Evolutionary conservation across 1,140 invertebrate genomes (phyloP), one percentile per base, ranked within the genome.

Genomic region (Saxidomus purpurata): DNA sequence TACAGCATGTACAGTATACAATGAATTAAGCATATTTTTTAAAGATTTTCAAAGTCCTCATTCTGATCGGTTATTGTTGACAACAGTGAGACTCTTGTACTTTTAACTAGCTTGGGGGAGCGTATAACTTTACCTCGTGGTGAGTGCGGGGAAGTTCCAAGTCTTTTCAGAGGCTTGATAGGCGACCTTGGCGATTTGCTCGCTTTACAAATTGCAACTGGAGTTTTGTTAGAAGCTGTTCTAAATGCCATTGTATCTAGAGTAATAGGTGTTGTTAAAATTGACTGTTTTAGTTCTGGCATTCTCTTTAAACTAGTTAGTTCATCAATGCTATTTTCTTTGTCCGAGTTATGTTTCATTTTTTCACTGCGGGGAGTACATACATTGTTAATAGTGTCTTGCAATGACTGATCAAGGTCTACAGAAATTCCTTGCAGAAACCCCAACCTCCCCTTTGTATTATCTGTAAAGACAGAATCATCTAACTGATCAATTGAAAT

Each of bases 131-230:
- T 81, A 43, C 49, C 38, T 49, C 88, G 36, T 28, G 85, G 88
- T 0, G 91, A 90, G 17, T 91, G 79, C 19, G 92, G 91, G n/a
- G 93, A 93, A 2, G 93, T 93, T 25, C 87, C 86, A 0, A 94
- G 90, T 80, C 94, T 84, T 84, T 94, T 95, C 22, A 94, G 90
- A 22, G 93, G 92, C 71, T 95, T 94, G 8, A 92, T 89, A 17
- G 94, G 94, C 4, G 93, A 94, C n/a, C 87, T 67, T 19, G 89
- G 80, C n/a, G 90, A 85, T 28, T 82, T 81, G 34, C 63, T 22
- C 34, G 71, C 76, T 34, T 89, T 90, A 17, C 91, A 49, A 0
- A 93, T 49, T 17, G 92, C 77, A 34, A 92, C 59, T 11, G 93
- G 93, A n/a, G 92, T 93, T 87, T 93, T 89, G 22, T 91, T 91